A percentile compares a stretch with the other conserved stretches of the same genome.
Conservation (phyloP, 2,113 vertebrate species). For the Morone chrysops region DNA sequence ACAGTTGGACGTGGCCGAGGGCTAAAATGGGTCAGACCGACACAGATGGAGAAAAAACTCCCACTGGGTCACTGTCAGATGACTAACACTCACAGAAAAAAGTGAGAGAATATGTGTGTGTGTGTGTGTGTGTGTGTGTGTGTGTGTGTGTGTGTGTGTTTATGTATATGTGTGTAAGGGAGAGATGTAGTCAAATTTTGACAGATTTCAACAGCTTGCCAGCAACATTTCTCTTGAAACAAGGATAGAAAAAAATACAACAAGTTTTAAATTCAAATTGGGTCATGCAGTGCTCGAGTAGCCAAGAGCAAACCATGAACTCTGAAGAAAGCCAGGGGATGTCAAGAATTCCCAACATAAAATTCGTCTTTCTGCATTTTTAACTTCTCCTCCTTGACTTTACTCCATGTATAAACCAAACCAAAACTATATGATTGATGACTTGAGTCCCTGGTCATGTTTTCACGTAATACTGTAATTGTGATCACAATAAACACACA, state of each 20-base stretch:
- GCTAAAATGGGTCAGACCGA: slow-evolving; percentile 88
- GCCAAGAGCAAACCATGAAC: slow-evolving; percentile 35
- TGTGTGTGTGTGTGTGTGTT: slow-evolving; percentile 11
- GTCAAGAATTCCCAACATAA: slow-evolving; percentile 40
- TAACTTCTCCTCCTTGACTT: slow-evolving; percentile 11
- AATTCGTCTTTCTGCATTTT: slow-evolving; percentile 3
- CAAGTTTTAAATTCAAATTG: slow-evolving; percentile 54
- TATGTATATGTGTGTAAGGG: slow-evolving; percentile 18
- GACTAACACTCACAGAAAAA: slow-evolving; percentile 74
- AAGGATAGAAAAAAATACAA: slow-evolving; percentile 23
- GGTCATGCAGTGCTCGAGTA: slow-evolving; percentile 44
- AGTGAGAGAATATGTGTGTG: slow-evolving; percentile 30
- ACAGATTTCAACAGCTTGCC: slow-evolving; percentile 72
- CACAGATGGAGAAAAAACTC: slow-evolving; percentile 87
- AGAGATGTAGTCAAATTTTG: slow-evolving; percentile 56
- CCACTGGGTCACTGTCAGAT: slow-evolving; percentile 84
- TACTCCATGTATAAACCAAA: background rate
- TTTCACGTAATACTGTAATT: slow-evolving; percentile 3
- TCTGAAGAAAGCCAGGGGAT: slow-evolving; percentile 40
- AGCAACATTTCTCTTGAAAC: slow-evolving; percentile 46
- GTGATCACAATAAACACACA: slow-evolving; percentile 18
- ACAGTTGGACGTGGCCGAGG: slow-evolving; percentile 88
- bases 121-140: background rate
- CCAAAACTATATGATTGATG: slow-evolving; percentile 6
- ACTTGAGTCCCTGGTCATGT: background rate